Conservation (phyloP, 2,888 invertebrate species). For the Cinara cedri region DNA sequence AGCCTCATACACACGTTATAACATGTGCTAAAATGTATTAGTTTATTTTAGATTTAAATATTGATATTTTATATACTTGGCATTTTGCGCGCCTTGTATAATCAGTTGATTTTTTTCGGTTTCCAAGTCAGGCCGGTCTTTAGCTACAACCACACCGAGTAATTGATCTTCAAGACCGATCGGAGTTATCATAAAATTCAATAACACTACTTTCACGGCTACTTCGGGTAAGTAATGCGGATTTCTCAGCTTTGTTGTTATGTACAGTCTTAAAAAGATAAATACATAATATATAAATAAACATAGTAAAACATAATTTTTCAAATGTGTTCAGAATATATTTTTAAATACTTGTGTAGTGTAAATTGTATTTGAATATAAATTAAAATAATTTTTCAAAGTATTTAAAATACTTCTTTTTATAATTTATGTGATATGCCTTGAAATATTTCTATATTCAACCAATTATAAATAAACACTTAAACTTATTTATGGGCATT, state of each 20-base stretch:
- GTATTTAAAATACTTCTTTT: too few relatives aligned
- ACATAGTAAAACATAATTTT: too few relatives aligned
- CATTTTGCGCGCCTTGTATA: constrained; percentile 84
- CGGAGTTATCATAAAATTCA: constrained; percentile 92
- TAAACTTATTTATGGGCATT: too few relatives aligned
- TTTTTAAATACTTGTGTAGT: too few relatives aligned
- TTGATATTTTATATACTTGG: constrained; percentile 22
- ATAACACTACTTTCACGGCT: constrained; percentile 85
- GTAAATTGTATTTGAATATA: too few relatives aligned
- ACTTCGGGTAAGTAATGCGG: constrained; percentile 94
- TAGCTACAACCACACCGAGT: constrained; percentile 87
- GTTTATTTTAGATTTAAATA: neutral
- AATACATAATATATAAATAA: neutral
- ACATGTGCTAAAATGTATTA: neutral
- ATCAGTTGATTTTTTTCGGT: constrained; percentile 78
- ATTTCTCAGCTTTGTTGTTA: constrained; percentile 90
- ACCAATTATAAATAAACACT: too few relatives aligned
- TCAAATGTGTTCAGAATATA: too few relatives aligned
- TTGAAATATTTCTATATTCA: too few relatives aligned
- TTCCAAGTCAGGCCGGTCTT: constrained; percentile 89
- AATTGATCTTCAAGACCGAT: constrained; percentile 89
- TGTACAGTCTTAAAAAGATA: constrained; percentile 73
- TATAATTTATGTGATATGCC: too few relatives aligned
- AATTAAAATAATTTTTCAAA: too few relatives aligned
- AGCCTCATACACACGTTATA: too few relatives aligned